Evolutionary conservation across 2,888 invertebrate genomes (phyloP).

Genomic region (Muschampia plurimacula): DNA sequence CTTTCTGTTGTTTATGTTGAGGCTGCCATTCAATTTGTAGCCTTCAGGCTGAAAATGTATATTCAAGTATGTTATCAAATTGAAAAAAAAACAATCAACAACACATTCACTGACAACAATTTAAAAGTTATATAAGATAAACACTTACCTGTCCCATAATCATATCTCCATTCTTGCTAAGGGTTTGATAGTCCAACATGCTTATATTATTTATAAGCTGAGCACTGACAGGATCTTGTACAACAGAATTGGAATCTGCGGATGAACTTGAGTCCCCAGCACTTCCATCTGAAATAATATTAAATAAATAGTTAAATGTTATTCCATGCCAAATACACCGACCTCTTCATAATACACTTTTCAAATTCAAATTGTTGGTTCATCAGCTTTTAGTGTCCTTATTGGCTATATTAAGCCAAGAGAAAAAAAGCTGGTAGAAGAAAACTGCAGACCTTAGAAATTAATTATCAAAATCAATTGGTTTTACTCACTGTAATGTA

Average conservation of each 20-base stretch:
- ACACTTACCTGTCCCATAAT: constrained; percentile 72
- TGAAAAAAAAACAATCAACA: constrained; percentile 4
- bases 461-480: no score
- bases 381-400: no score
- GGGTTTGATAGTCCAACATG: constrained; percentile 81
- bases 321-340: no score
- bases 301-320: no score
- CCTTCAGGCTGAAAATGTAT: constrained; percentile 84
- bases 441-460: no score
- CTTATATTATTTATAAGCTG: constrained; percentile 83
- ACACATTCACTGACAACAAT: constrained; percentile 4
- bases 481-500: no score
- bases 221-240: constrained; percentile 82
- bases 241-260: constrained; percentile 80
- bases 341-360: no score
- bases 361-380: no score
- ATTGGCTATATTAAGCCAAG: no score
- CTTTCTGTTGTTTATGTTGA: constrained; percentile 75
- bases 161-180: constrained; percentile 80
- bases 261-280: constrained; percentile 81
- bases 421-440: no score
- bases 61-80: not conserved
- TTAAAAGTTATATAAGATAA: constrained; percentile 23
- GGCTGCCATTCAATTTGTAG: constrained; percentile 80
- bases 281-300: constrained; percentile 60